phyloP scores from a whole-genome alignment of 2,797 vertebrate genomes.

The Chiloscyllium punctatum region DNA sequence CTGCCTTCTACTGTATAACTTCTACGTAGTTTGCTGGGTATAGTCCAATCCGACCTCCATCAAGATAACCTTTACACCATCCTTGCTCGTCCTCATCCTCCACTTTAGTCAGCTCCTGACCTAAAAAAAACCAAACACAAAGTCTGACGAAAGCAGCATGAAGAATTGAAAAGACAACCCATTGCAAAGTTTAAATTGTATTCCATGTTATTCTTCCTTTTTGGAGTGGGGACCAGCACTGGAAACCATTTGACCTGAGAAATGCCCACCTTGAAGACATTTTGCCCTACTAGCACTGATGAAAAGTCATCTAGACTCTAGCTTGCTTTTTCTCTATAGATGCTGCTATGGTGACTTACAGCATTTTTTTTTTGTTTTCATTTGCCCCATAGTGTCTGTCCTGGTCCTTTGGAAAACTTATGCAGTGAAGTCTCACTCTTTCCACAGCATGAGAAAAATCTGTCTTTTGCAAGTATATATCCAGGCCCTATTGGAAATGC shows the following conservation, averaged over 20 bases:
- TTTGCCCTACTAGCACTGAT: no score
- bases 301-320: no score
- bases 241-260: no score
- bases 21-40: constrained; percentile 50
- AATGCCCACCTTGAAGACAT: no score
- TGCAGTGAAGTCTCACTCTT: not conserved
- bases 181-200: not conserved
- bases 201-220: not conserved
- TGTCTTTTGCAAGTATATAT: not conserved
- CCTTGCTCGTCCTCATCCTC: constrained; percentile 52
- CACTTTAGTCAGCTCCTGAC: constrained; percentile 48
- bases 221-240: not conserved
- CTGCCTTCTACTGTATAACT: not conserved
- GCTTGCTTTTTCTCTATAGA: no score
- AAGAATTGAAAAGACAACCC: not conserved
- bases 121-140: constrained; percentile 38
- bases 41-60: constrained; percentile 45
- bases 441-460: not conserved
- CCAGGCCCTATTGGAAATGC: not conserved
- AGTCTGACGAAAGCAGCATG: not conserved
- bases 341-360: no score
- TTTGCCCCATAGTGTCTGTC: not conserved
- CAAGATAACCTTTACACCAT: constrained; percentile 49
- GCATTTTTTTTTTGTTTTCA: no score
- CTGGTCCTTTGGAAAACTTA: not conserved